Evolutionary conservation across 2,113 vertebrate genomes (phyloP), one percentile per base, ranked within the genome.

Genomic region (Ictalurus punctatus): DNA sequence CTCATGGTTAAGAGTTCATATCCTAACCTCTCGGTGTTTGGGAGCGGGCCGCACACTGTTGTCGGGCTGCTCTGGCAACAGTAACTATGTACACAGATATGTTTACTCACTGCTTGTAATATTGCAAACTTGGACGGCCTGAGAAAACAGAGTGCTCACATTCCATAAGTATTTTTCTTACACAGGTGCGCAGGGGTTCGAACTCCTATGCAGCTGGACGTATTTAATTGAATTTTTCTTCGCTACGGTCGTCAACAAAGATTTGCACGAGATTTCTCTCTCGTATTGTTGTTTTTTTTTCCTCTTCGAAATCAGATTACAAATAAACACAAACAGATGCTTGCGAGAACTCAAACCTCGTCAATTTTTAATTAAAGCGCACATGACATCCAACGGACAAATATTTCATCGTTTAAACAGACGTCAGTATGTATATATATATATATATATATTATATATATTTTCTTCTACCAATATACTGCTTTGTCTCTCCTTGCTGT

Each of bases 41-140:
- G 96, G 96, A 95, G 93, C 92, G 85, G 94, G 93, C 88, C 89
- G 91, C 92, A 95, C 93, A 93, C 95, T 98, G 97, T 98, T 98
- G 96, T 97, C 95, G 92, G 91, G 96, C 96, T 97, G 95, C 96
- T 94, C 97, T 98, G 97, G 98, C 93, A 95, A 99, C 97, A 5
- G 98, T 99, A 95, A 97, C 97, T 96, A 98, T 92, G 96, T 93
- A 94, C 93, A 94, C 93, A 91, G 94, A 94, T 91, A 94, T 98
- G 97, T 98, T 98, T 98, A 97, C 96, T 95, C 89, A 97, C 95
- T 96, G 96, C 96, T 97, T 97, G 93, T 96, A 95, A 95, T 94
- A 93, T 95, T 94, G 94, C 94, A 94, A 97, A 96, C 95, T 94
- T 95, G 89, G 34, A 80, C 44, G 52, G 34, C 61, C 1, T n/a